Evolutionary conservation across 2,888 invertebrate genomes (phyloP).

Genomic region (Ceramica pisi): DNA sequence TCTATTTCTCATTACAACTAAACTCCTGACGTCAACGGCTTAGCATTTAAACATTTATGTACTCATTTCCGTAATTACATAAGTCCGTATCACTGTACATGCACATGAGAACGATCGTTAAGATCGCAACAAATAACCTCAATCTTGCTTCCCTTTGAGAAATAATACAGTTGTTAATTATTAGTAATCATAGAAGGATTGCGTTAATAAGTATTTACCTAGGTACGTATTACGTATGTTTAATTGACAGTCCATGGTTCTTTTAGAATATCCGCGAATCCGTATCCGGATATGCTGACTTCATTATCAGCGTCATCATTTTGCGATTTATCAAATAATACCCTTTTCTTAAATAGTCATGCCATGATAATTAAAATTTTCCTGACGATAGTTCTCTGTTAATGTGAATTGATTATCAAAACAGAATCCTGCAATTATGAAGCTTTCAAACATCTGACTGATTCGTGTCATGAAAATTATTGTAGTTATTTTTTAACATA

Average conservation of each 20-base stretch:
- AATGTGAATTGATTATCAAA: background rate
- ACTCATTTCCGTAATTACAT: slow-evolving; percentile 61
- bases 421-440: background rate
- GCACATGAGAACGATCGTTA: slow-evolving; percentile 37
- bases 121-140: slow-evolving; percentile 30
- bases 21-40: slow-evolving; percentile 56
- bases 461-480: background rate
- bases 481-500: background rate
- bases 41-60: slow-evolving; percentile 48
- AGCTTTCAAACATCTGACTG: background rate
- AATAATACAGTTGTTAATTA: slow-evolving; percentile 31
- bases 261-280: slow-evolving; percentile 51
- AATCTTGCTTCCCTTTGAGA: slow-evolving; percentile 44
- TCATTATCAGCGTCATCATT: slow-evolving; percentile 35
- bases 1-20: slow-evolving; percentile 59
- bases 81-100: slow-evolving; percentile 46
- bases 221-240: background rate
- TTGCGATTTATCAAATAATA: slow-evolving; percentile 14
- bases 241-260: slow-evolving; percentile 28
- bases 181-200: slow-evolving; percentile 10
- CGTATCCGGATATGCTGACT: slow-evolving; percentile 48
- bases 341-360: slow-evolving; percentile 2
- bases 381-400: slow-evolving; percentile 8
- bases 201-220: slow-evolving; percentile 22
- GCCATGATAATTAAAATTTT: slow-evolving; percentile 8